phyloP scores from a whole-genome alignment of 2,113 vertebrate species.

The Egretta garzetta region DNA sequence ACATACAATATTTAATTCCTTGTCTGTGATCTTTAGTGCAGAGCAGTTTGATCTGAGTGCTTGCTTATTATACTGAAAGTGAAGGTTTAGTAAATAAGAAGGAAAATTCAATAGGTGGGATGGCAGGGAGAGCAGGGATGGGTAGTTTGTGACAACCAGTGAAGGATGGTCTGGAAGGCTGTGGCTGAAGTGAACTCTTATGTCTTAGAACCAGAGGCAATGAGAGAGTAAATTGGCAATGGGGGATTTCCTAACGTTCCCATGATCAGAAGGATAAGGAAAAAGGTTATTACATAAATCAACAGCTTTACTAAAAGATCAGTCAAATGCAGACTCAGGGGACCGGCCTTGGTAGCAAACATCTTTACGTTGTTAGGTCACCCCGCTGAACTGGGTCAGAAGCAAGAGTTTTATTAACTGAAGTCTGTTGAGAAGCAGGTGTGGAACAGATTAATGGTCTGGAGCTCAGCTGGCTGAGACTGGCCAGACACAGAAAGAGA shows the following conservation, averaged over 20 bases:
- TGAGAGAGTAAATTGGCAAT: not conserved
- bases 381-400: not conserved
- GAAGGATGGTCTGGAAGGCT: not conserved
- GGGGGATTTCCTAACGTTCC: not conserved
- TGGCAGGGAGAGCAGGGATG: not conserved
- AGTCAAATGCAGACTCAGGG: not conserved
- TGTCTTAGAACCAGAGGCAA: not conserved
- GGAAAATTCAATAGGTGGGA: not conserved
- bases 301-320: not conserved
- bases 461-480: conserved; percentile 9
- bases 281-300: not conserved
- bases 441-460: conserved; percentile 14
- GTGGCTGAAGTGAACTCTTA: not conserved
- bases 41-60: conserved; percentile 8
- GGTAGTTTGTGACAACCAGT: not conserved
- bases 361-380: not conserved
- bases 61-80: not conserved
- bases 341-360: not conserved
- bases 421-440: conserved; percentile 9
- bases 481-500: not conserved
- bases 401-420: conserved; percentile 32
- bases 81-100: conserved; percentile 36
- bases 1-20: conserved; percentile 67
- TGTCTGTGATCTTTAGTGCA: conserved; percentile 49
- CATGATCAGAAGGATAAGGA: not conserved